A percentile compares a stretch with the other conserved stretches of the same genome.
These are phyloP conservation scores for Drosophila niveifrons DNA, from an alignment of 2,888 invertebrate species.

Conservation along the genomic window DNA sequence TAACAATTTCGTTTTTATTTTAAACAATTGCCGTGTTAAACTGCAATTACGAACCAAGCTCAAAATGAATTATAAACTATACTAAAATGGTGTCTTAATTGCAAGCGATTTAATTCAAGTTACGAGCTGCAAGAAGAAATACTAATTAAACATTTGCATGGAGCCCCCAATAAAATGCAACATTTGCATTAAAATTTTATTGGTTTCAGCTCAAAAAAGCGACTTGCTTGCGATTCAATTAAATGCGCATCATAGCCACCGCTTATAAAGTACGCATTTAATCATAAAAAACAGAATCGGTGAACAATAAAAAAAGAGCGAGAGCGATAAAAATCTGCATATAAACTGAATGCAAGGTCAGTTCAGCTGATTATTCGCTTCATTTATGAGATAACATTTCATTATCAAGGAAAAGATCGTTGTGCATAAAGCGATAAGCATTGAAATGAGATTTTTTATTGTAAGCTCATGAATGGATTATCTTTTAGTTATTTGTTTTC, in stretches of 20 bases:
- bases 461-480: no score
- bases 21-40: background rate
- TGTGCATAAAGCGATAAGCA: background rate
- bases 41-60: background rate
- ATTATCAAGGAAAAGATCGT: background rate
- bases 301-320: constrained; percentile 17
- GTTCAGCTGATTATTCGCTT: constrained; percentile 5
- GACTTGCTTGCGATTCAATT: constrained; percentile 18
- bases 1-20: background rate
- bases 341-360: constrained; percentile 30
- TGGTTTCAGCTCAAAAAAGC: background rate
- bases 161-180: constrained; percentile 1
- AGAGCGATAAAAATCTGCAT: constrained; percentile 11
- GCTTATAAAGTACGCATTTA: constrained; percentile 16
- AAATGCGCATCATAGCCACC: constrained; percentile 16
- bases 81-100: background rate
- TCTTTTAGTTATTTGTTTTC: no score
- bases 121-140: background rate
- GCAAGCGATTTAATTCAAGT: background rate
- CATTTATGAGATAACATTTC: constrained; percentile 19
- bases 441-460: no score
- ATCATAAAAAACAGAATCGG: constrained; percentile 1
- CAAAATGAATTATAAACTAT: background rate
- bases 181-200: constrained; percentile 13
- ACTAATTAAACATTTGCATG: constrained; percentile 3